Conservation (phyloP, 35 echinoderm and acorn worm species). For the Lytechinus pictus region DNA sequence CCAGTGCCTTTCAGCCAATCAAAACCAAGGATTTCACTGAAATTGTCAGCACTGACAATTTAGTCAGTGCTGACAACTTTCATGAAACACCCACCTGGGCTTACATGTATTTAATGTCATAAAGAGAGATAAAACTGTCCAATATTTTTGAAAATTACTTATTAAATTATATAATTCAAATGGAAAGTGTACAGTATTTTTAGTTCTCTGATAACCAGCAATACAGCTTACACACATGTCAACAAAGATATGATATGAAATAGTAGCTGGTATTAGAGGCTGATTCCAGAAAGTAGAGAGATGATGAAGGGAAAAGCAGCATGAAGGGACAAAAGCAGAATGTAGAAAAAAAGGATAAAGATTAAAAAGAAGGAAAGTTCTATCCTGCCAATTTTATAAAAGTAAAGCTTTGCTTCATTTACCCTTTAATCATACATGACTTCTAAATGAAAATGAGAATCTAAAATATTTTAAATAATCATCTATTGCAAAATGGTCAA, state of each 20-base stretch:
- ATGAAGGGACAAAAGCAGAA: neutral
- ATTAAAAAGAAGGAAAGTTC: neutral
- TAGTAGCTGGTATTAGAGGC: neutral
- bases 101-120: no score
- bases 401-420: no score
- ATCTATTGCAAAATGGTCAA: neutral
- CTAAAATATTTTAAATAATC: neutral
- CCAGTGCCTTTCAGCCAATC: no score
- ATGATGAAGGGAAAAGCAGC: neutral
- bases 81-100: no score
- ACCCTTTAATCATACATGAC: neutral
- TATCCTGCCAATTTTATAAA: no score
- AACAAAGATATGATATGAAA: neutral
- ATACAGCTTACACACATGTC: neutral
- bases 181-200: neutral
- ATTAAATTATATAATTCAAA: neutral
- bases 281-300: neutral
- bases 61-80: no score
- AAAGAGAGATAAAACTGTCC: no score
- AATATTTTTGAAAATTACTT: no score
- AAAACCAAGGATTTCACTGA: no score
- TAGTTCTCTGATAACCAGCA: neutral
- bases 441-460: neutral
- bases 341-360: neutral
- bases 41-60: no score